Percentiles rank a stretch among this genome's conserved stretches.
Evolutionary conservation across 2,113 vertebrate species (phyloP).

Genomic region (Ictalurus punctatus): DNA sequence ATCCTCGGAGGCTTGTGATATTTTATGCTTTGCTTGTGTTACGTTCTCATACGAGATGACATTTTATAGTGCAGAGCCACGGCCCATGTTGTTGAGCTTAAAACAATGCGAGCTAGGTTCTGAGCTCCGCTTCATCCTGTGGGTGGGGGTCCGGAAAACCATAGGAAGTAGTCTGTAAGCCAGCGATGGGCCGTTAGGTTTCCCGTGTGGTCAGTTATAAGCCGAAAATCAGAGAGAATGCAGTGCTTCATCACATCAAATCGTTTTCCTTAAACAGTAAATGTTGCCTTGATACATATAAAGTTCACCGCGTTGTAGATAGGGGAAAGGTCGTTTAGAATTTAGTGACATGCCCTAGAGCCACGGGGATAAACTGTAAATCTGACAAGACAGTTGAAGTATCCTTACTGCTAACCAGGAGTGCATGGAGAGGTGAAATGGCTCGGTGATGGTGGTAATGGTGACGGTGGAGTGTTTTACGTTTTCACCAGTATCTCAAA

Average conservation of each 20-base stretch:
- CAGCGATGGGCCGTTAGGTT: slow-evolving; percentile 63
- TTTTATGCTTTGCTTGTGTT: neutral
- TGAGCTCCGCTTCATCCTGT: slow-evolving; percentile 67
- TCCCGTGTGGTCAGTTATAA: slow-evolving; percentile 68
- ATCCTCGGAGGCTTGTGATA: slow-evolving; percentile 11
- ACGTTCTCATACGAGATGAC: slow-evolving; percentile 12
- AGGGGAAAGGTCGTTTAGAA: neutral
- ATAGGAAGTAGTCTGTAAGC: slow-evolving; percentile 67
- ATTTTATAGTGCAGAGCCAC: slow-evolving; percentile 42
- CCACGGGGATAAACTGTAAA: neutral
- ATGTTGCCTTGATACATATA: neutral
- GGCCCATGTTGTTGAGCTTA: slow-evolving; percentile 52
- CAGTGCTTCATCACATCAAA: neutral
- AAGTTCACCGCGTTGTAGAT: neutral
- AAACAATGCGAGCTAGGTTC: slow-evolving; percentile 66
- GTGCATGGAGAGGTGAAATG: neutral
- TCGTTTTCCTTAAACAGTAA: neutral
- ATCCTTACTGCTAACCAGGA: neutral
- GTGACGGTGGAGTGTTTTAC: neutral
- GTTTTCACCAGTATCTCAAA: neutral
- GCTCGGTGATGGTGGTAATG: neutral
- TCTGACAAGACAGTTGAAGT: neutral
- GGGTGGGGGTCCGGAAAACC: slow-evolving; percentile 71
- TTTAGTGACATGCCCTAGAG: neutral
- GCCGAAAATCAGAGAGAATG: slow-evolving; percentile 50